Percentiles rank a stretch among this genome's conserved stretches.
Evolutionary conservation across 2,113 vertebrate species (phyloP).

Genomic region (Psittacara wagleri): DNA sequence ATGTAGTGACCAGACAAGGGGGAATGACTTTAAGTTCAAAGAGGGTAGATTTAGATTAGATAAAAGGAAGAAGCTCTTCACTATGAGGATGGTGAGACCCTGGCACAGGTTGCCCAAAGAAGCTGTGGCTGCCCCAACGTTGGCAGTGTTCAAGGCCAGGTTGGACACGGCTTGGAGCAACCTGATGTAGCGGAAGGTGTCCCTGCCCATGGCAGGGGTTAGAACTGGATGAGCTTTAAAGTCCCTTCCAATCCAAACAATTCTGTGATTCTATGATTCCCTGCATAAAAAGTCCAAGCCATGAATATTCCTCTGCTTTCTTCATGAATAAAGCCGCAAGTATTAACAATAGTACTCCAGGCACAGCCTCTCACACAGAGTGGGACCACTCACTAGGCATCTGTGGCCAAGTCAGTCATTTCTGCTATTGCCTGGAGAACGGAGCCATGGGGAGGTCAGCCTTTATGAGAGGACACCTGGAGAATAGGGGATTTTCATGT

Average conservation of each 20-base stretch:
- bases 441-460: background rate
- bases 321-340: background rate
- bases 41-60: background rate
- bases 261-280: background rate
- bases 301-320: background rate
- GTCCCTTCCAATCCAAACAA: background rate
- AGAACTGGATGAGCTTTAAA: background rate
- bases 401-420: accelerated
- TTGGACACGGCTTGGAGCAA: background rate
- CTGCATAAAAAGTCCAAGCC: background rate
- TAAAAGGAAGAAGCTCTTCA: background rate
- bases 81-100: background rate
- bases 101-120: no score
- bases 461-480: background rate
- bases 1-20: background rate
- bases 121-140: background rate
- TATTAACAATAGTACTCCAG: background rate
- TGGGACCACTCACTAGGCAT: background rate
- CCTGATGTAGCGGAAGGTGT: background rate
- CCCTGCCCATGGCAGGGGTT: background rate
- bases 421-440: background rate
- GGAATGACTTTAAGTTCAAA: background rate
- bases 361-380: background rate
- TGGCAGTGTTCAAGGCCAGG: background rate
- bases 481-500: background rate